These are phyloP conservation scores for Passer domesticus DNA, from an alignment of 2,113 vertebrate genomes.

Conservation along the genomic window DNA sequence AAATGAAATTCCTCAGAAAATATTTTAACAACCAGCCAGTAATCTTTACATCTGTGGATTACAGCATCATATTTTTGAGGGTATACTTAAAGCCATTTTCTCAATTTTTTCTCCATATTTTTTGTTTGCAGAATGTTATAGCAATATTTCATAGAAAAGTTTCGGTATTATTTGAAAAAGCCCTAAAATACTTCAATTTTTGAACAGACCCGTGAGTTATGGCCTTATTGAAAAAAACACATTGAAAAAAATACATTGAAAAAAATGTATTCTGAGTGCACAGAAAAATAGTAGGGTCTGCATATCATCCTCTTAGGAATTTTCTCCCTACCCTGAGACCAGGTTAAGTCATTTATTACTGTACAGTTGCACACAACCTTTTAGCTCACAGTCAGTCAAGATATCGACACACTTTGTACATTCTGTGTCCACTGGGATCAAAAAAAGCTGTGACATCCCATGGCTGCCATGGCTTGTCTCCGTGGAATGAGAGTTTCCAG, in stretches of 20 bases:
- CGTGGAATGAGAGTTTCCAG: background rate
- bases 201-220: background rate
- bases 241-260: background rate
- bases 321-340: background rate
- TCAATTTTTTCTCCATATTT: background rate
- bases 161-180: background rate
- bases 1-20: constrained; percentile 53
- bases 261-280: background rate
- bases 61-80: background rate
- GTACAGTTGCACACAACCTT: background rate
- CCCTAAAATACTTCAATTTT: background rate
- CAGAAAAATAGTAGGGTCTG: background rate
- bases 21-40: background rate
- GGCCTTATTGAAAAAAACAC: background rate
- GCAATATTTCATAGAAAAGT: background rate
- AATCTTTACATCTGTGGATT: background rate
- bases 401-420: background rate
- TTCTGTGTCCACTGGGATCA: background rate
- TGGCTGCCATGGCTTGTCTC: background rate
- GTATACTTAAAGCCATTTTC: background rate
- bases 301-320: background rate
- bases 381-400: background rate
- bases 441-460: background rate
- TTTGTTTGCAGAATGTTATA: background rate
- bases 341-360: background rate